Conservation (phyloP, 2,797 vertebrate genomes). For the Gymnocypris eckloni region DNA sequence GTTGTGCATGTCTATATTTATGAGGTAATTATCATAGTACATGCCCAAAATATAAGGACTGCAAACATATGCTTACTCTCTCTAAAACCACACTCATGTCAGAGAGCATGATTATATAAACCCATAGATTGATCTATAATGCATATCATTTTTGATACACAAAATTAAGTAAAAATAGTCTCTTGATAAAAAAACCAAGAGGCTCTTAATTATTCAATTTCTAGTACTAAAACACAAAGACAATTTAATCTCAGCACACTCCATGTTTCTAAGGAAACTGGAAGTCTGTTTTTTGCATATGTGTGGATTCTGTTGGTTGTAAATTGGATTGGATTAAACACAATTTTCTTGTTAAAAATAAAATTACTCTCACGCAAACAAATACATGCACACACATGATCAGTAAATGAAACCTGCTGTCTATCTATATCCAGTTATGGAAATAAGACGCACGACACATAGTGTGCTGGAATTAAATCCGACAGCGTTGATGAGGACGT, state of each 20-base stretch:
- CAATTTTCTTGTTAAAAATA: not conserved
- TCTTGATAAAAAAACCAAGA: too few relatives aligned
- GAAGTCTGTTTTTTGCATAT: not conserved
- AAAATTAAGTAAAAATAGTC: not conserved
- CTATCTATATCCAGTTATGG: constrained; percentile 9
- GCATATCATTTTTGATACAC: not conserved
- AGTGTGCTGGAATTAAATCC: constrained; percentile 1
- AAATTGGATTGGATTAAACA: constrained; percentile 2
- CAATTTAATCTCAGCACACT: not conserved
- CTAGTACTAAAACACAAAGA: not conserved
- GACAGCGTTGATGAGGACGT: constrained; percentile 11
- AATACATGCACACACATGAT: not conserved
- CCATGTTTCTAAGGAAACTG: constrained; percentile 23
- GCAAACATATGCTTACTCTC: not conserved
- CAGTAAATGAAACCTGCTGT: not conserved
- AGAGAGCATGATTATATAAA: not conserved
- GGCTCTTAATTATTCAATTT: not conserved
- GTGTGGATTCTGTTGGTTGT: not conserved
- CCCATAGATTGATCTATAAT: not conserved
- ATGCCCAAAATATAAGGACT: not conserved
- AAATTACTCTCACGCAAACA: not conserved
- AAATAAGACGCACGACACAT: not conserved
- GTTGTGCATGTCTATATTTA: not conserved
- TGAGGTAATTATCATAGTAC: not conserved
- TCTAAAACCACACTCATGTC: not conserved